Conservation (phyloP, 2,888 invertebrate species). For the Oscheius sp. region DNA sequence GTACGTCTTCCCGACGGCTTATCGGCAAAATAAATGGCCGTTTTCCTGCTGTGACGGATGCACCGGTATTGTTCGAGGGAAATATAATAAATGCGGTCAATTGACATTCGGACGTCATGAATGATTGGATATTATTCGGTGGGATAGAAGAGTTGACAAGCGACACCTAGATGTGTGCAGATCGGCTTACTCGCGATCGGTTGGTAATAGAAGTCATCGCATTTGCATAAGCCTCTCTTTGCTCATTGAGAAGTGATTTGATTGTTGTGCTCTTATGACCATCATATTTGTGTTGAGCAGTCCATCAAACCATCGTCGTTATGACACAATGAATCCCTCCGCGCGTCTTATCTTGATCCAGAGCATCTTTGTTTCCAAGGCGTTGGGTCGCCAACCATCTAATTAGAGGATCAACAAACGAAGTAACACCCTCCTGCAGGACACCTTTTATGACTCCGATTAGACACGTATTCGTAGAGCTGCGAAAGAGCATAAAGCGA, state of each 20-base stretch:
- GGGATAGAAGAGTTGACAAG: too few species aligned
- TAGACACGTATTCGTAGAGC: slow-evolving; percentile 8
- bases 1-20: not conserved
- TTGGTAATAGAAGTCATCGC: too few species aligned
- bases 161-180: too few species aligned
- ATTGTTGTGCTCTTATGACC: not conserved
- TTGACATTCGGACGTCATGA: too few species aligned
- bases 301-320: slow-evolving; percentile 25
- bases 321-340: slow-evolving; percentile 26
- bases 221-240: too few species aligned
- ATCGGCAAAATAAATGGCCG: slow-evolving; percentile 16
- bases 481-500: slow-evolving; percentile 17
- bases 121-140: too few species aligned
- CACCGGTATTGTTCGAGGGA: too few species aligned
- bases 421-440: not conserved
- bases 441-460: slow-evolving; percentile 14
- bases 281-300: slow-evolving; percentile 25
- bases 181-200: too few species aligned
- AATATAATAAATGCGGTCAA: too few species aligned
- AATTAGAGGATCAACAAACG: slow-evolving; percentile 10
- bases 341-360: slow-evolving; percentile 29
- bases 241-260: too few species aligned
- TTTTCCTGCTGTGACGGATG: too few species aligned
- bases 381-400: not conserved
- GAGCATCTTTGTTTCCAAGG: slow-evolving; percentile 10